These are phyloP conservation scores for Taeniopygia guttata DNA, from an alignment of 2,797 vertebrate genomes.

Conservation along the genomic window DNA sequence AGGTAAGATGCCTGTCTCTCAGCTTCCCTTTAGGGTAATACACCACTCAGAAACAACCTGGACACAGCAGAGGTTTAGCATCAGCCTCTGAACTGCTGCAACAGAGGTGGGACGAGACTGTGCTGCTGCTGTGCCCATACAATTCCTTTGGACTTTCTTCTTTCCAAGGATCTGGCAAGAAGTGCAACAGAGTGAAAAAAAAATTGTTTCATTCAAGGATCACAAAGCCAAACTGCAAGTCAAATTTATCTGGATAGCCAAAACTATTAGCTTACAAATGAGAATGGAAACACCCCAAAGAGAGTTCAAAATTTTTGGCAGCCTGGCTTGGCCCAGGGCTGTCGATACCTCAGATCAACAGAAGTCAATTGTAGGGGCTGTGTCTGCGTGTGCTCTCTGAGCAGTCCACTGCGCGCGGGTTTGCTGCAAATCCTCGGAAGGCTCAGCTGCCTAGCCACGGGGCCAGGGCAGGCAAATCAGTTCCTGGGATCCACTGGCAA, in stretches of 20 bases:
- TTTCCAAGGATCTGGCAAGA: not conserved
- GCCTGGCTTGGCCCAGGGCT: not conserved
- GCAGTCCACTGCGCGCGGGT: not conserved
- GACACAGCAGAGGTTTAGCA: not conserved
- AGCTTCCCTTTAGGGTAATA: not conserved
- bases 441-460: constrained; percentile 37
- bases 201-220: not conserved
- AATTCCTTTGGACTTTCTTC: not conserved
- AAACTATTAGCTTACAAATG: not conserved
- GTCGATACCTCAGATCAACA: not conserved
- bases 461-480: not conserved
- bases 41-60: not conserved
- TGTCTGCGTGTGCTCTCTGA: not conserved
- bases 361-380: not conserved
- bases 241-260: not conserved
- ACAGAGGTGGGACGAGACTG: not conserved
- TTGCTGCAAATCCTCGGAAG: not conserved
- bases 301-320: constrained; percentile 17
- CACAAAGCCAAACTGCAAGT: not conserved
- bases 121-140: not conserved
- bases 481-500: constrained; percentile 29
- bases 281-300: not conserved
- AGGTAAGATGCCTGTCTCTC: not conserved
- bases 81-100: not conserved
- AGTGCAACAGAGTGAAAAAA: not conserved